These are phyloP conservation scores for Trissolcus brochymenae DNA, from an alignment of 2,888 invertebrate species.

Conservation along the genomic window DNA sequence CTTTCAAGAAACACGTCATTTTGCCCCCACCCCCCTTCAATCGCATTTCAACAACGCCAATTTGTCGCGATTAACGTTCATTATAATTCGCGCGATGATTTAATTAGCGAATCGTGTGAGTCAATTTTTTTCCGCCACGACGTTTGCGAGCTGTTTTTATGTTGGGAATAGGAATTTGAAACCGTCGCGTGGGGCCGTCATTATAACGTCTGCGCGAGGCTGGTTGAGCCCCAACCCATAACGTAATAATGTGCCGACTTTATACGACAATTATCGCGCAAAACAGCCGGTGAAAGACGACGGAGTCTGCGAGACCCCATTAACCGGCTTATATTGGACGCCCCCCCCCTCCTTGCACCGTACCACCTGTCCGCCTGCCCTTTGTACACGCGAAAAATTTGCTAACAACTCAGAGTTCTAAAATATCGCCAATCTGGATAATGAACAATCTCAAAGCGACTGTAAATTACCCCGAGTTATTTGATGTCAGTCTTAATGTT, in stretches of 20 bases:
- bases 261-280: constrained; percentile 74
- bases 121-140: constrained; percentile 1
- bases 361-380: constrained; percentile 68
- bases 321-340: constrained; percentile 65
- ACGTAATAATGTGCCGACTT: constrained; percentile 73
- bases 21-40: constrained; percentile 25
- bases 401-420: constrained; percentile 35
- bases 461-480: constrained; percentile 31
- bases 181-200: constrained; percentile 57
- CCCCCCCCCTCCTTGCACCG: constrained; percentile 67
- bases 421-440: constrained; percentile 36
- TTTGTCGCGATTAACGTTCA: constrained; percentile 48
- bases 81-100: constrained; percentile 36
- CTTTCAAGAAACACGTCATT: constrained; percentile 8
- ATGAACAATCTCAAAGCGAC: constrained; percentile 26
- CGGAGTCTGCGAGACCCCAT: constrained; percentile 65
- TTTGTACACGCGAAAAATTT: constrained; percentile 42
- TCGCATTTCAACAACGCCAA: constrained; percentile 45
- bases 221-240: constrained; percentile 65
- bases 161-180: constrained; percentile 12
- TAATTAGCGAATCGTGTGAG: constrained; percentile 22
- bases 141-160: background rate
- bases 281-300: constrained; percentile 65
- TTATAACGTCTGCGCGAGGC: constrained; percentile 67
- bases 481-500: constrained; percentile 24